Percentiles rank a stretch among this genome's conserved stretches.
Evolutionary conservation across 2,888 invertebrate genomes (phyloP).

Genomic region (Papilio demoleus): DNA sequence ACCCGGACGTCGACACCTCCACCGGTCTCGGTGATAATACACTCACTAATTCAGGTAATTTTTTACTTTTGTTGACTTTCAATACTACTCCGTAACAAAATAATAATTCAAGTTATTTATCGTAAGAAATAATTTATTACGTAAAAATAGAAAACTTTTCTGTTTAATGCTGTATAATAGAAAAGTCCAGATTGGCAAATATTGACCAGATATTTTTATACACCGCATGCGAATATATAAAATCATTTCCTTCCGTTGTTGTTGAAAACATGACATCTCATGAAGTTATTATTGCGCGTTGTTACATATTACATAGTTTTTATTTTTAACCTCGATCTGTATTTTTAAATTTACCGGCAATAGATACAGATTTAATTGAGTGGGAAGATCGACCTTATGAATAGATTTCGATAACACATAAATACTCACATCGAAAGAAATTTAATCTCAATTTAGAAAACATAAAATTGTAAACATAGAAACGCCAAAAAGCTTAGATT

Average conservation of each 20-base stretch:
- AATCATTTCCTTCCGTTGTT: background rate
- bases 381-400: too few species aligned
- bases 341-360: background rate
- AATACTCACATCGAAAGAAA: too few species aligned
- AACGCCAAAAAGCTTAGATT: too few species aligned
- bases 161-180: background rate
- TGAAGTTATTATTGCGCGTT: background rate
- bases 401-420: too few species aligned
- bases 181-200: background rate
- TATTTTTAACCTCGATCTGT: background rate
- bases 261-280: background rate
- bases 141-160: too few species aligned
- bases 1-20: conserved; percentile 77
- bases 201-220: too few species aligned
- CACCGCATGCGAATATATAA: too few species aligned
- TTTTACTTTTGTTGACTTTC: background rate
- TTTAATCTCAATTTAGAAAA: too few species aligned
- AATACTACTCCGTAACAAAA: background rate
- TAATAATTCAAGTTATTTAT: background rate
- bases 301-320: background rate
- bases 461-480: too few species aligned
- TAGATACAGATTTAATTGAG: too few species aligned
- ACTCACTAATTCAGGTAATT: conserved; percentile 75
- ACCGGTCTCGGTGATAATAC: conserved; percentile 79
- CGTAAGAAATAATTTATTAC: too few species aligned